These are phyloP conservation scores for Morus bassanus DNA, from an alignment of 2,797 vertebrate species.

Conservation along the genomic window DNA sequence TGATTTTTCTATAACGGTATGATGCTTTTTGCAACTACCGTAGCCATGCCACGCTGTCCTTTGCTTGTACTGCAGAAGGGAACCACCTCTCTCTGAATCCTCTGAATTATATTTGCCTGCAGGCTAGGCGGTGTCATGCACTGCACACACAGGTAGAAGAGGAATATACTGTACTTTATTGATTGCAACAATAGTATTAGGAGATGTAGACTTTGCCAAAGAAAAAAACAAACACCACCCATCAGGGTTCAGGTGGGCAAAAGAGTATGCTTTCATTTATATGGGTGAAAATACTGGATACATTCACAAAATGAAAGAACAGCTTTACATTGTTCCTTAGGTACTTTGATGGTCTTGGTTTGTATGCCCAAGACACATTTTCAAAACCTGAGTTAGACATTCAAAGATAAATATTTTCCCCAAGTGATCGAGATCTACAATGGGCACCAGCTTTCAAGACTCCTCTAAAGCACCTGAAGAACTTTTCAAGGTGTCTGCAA, in stretches of 20 bases:
- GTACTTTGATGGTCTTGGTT: background rate
- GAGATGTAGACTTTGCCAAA: background rate
- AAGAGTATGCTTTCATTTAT: background rate
- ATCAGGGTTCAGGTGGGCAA: background rate
- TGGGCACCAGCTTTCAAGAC: background rate
- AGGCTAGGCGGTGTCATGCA: background rate
- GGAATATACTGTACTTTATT: background rate
- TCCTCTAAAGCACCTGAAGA: background rate
- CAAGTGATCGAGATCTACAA: background rate
- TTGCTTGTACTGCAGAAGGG: background rate
- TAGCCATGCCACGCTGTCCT: rapidly evolving
- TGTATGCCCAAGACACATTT: background rate
- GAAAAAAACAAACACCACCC: background rate
- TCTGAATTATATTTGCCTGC: background rate
- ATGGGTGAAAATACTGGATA: background rate
- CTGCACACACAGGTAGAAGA: background rate
- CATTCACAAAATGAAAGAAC: background rate
- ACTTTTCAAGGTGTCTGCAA: background rate
- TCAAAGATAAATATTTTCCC: background rate
- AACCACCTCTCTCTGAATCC: background rate
- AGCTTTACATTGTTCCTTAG: background rate
- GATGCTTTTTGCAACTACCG: background rate
- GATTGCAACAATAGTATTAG: background rate
- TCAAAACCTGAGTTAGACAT: background rate
- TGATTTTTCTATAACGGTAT: background rate